Conservation (phyloP, 2,113 vertebrate genomes). For the Campylomormyrus tamandua region DNA sequence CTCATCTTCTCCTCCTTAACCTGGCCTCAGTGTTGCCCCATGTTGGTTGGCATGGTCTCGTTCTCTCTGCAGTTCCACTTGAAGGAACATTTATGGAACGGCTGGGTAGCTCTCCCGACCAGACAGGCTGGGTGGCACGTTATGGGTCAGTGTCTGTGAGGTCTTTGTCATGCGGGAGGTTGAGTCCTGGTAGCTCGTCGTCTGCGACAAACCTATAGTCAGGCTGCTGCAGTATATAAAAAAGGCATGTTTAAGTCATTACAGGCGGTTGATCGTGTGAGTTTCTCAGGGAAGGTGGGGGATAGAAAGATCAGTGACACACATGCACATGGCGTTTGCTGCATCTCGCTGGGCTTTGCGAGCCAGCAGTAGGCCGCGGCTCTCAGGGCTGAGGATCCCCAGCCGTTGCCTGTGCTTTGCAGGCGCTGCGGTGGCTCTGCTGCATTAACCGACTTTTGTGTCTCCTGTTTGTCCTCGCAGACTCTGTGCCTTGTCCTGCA, state of each 20-base stretch:
- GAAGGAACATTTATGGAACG: background rate
- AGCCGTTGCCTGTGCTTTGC: background rate
- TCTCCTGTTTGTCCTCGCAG: slow-evolving; percentile 23
- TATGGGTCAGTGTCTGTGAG: background rate
- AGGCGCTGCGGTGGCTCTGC: too few relatives aligned
- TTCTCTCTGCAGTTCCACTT: background rate
- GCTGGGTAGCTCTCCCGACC: background rate
- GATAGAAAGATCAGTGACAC: background rate
- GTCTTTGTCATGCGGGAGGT: background rate
- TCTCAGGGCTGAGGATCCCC: background rate
- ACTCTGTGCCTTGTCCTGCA: slow-evolving; percentile 14
- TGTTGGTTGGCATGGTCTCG: background rate
- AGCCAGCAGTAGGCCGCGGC: too few relatives aligned
- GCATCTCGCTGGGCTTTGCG: background rate
- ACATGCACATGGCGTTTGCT: background rate
- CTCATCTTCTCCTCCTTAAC: background rate
- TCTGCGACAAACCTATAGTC: background rate
- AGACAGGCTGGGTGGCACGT: background rate
- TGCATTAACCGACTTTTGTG: background rate
- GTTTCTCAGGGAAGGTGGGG: background rate
- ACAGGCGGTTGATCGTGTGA: background rate
- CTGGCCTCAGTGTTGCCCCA: background rate
- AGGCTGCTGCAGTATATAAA: background rate
- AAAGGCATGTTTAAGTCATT: background rate
- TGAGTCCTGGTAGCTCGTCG: background rate